These are phyloP conservation scores for Hylyphantes graminicola DNA, from an alignment of 1,140 invertebrate genomes.

Conservation along the genomic window DNA sequence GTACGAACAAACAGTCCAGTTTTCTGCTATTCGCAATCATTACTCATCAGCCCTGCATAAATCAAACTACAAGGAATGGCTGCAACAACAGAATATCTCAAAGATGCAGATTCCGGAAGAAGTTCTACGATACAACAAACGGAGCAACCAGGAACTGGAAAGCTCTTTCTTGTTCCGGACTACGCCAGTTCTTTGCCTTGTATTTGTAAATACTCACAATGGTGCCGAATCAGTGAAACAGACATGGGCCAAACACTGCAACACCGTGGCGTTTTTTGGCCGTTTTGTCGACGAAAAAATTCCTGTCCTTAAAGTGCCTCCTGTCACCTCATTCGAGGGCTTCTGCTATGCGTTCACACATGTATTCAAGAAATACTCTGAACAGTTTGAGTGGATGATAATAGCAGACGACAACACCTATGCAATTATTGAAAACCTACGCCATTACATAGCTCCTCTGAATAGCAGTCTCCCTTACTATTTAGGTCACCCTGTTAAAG, in stretches of 20 bases:
- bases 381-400: conserved; percentile 68
- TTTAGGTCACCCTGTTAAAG: conserved; percentile 62
- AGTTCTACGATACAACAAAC: conserved; percentile 42
- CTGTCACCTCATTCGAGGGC: conserved; percentile 52
- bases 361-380: conserved; percentile 58
- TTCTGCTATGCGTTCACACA: conserved; percentile 62
- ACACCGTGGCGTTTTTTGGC: conserved; percentile 62
- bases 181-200: conserved; percentile 62
- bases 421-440: conserved; percentile 68
- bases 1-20: conserved; percentile 62
- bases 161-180: conserved; percentile 53
- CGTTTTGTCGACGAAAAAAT: conserved; percentile 61
- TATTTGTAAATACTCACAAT: conserved; percentile 61
- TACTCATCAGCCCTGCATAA: conserved; percentile 49
- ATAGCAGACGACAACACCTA: conserved; percentile 69
- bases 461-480: conserved; percentile 61
- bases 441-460: conserved; percentile 63
- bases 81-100: conserved; percentile 43
- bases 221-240: conserved; percentile 61
- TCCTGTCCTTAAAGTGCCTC: conserved; percentile 62
- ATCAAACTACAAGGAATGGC: conserved; percentile 61
- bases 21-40: conserved; percentile 43
- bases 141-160: conserved; percentile 29
- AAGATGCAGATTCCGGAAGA: conserved; percentile 56
- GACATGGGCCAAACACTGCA: conserved; percentile 64